Conservation (phyloP, 2,113 vertebrate genomes). For the Phalacrocorax brasilianus region DNA sequence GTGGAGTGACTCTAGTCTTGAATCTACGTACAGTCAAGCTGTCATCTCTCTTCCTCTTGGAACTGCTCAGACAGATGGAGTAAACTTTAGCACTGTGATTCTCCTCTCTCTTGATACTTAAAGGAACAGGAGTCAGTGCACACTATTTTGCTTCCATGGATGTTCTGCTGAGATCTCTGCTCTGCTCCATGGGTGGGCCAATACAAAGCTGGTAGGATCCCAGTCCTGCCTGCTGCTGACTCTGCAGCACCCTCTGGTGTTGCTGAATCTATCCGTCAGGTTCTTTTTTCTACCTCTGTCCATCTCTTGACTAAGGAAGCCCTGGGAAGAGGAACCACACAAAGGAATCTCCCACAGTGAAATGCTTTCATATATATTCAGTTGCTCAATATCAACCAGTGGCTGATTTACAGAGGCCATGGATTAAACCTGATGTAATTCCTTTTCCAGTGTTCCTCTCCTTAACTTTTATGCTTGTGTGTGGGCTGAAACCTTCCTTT, state of each 20-base stretch:
- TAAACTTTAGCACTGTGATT: not conserved
- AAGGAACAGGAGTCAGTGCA: not conserved
- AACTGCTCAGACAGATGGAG: not conserved
- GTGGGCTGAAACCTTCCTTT: not conserved
- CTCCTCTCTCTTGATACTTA: not conserved
- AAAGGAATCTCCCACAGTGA: not conserved
- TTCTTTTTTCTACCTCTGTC: not conserved
- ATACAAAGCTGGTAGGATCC: not conserved
- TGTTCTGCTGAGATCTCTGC: not conserved
- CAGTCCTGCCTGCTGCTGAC: not conserved
- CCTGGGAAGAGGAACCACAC: not conserved
- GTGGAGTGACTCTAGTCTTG: not conserved
- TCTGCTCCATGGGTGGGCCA: accelerated
- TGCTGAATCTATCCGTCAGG: not conserved
- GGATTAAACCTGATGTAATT: not conserved
- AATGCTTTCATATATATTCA: not conserved
- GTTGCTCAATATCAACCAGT: not conserved
- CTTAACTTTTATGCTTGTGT: not conserved
- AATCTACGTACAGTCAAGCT: not conserved
- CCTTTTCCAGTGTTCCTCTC: not conserved
- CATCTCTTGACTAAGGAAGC: not conserved
- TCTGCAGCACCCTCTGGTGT: conserved; percentile 49
- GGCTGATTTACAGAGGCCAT: not conserved
- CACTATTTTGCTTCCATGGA: accelerated
- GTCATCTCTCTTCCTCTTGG: not conserved